A percentile compares a stretch with the other conserved stretches of the same genome.
phyloP scores from a whole-genome alignment of 2,797 vertebrate genomes.

The Chelon labrosus region DNA sequence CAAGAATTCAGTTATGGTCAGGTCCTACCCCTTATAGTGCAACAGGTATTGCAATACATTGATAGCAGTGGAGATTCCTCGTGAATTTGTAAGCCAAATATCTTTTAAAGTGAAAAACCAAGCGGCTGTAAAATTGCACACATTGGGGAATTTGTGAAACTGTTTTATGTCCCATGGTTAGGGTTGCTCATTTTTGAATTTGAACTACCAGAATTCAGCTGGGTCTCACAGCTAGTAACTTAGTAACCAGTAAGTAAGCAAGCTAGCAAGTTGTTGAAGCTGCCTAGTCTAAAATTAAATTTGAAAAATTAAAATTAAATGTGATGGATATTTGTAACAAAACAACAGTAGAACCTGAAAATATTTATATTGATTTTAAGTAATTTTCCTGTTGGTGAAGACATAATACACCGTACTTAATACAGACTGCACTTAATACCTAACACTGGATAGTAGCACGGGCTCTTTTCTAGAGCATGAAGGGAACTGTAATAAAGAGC shows the following conservation, averaged over 20 bases:
- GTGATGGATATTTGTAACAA: too few species aligned
- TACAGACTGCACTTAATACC: too few species aligned
- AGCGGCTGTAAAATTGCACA: background rate
- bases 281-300: background rate
- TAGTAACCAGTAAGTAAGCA: background rate
- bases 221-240: background rate
- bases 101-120: background rate
- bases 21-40: background rate
- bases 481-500: constrained; percentile 56
- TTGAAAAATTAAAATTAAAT: background rate
- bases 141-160: constrained; percentile 1
- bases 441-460: background rate
- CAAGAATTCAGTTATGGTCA: background rate
- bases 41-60: background rate
- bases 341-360: too few species aligned
- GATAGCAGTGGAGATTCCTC: background rate
- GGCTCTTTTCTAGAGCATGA: constrained; percentile 13
- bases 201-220: background rate
- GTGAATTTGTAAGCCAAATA: too few species aligned
- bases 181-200: background rate
- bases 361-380: too few species aligned
- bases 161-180: background rate
- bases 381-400: too few species aligned
- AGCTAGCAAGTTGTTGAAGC: background rate
- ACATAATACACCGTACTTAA: too few species aligned